These are phyloP conservation scores for Phenganax stokvisi DNA, from an alignment of 92 coral and sea anemone genomes.

Conservation along the genomic window DNA sequence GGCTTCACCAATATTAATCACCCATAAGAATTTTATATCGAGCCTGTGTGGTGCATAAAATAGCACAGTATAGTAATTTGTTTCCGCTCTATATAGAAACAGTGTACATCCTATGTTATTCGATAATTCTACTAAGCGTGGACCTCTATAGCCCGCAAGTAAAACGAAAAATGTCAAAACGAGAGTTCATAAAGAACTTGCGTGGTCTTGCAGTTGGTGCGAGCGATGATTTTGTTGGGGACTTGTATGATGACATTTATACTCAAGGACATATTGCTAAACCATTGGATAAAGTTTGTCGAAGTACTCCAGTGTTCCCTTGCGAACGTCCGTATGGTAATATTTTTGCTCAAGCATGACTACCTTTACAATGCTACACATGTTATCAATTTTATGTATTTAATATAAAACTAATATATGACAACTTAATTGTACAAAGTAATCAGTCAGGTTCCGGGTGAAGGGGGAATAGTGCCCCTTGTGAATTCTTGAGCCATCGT, in stretches of 20 bases:
- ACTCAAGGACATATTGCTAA: slow-evolving; percentile 83
- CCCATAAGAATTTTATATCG: no score
- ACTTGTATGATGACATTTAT: slow-evolving; percentile 84
- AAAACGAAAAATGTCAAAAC: slow-evolving; percentile 91
- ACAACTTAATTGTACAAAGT: no score
- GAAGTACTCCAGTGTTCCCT: slow-evolving; percentile 60
- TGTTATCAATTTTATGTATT: no score
- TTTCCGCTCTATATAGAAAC: slow-evolving; percentile 58
- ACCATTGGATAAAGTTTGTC: slow-evolving; percentile 59
- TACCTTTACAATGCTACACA: neutral
- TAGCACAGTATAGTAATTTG: neutral
- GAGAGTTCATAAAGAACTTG: slow-evolving; percentile 92
- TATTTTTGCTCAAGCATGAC: slow-evolving; percentile 54
- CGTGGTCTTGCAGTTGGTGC: slow-evolving; percentile 87
- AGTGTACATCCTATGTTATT: slow-evolving; percentile 80
- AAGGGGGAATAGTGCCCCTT: no score
- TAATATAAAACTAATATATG: no score
- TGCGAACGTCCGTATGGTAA: slow-evolving; percentile 94
- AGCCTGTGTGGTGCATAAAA: no score
- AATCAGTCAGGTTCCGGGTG: no score
- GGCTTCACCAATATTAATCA: no score
- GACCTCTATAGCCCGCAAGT: slow-evolving; percentile 98
- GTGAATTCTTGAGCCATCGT: no score
- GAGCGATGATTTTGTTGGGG: slow-evolving; percentile 81
- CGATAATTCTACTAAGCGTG: slow-evolving; percentile 87